Evolutionary conservation across 2,113 vertebrate genomes (phyloP), one percentile per base, ranked within the genome.

Genomic region (Amia ocellicauda): DNA sequence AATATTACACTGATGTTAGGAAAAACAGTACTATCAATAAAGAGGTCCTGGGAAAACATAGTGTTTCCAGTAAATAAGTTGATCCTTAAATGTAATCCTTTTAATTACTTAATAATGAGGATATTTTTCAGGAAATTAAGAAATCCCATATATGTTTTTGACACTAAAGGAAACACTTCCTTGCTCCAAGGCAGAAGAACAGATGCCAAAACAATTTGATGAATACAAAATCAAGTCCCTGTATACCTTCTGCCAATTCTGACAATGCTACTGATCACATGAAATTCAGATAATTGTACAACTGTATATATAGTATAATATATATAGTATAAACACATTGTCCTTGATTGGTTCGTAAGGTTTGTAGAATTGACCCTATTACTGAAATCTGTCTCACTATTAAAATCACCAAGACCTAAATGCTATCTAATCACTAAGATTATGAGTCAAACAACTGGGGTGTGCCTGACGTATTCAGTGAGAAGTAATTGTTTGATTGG

Each of bases 101-200:
- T 54, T 42, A 24, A 41, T 63, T 54, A 49, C 42, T 63, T 53
- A 36, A 23, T 63, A 63, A 63, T 53, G 40, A 53, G 45, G 9
- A 20, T 27, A n/a, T 19, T 55, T 42, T 26, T 14, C 45, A n/a
- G 24, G 27, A 61, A 61, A 61, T 50, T 61, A 61, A n/a, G n/a
- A n/a, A 61, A 29, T 61, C 59, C 43, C 45, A 45, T 45, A 61
- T 50, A 31, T 47, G 47, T 61, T 61, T 27, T 61, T 50, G 14
- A 28, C 41, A 47, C 20, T 40, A 17, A 28, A 61, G n/a, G n/a
- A n/a, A n/a, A n/a, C n/a, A 50, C 42, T 49, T 28, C 19, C 31
- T 36, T 14, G 43, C n/a, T 50, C 50, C 31, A 50, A 50, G 26
- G 27, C 8, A 19, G 43, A 23, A 61, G 24, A 50, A 10, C 43